Evolutionary conservation across 2,888 invertebrate genomes (phyloP), one percentile per base, ranked within the genome.

Genomic region (Erpobdella octoculata): DNA sequence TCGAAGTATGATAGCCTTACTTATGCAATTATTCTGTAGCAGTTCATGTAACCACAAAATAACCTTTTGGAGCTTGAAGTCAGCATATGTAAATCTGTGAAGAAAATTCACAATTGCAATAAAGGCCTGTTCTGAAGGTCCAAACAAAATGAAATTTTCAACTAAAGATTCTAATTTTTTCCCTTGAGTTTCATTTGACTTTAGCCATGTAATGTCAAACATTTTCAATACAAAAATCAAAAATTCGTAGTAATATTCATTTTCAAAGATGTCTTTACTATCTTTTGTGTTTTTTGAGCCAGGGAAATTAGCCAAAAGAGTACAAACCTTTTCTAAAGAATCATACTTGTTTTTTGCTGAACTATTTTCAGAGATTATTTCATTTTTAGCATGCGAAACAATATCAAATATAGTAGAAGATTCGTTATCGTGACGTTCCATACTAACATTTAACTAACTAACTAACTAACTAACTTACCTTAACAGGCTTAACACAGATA

Each of bases 311-410:
- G n/a, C n/a, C 53, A 53, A 53, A 53, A 18, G 8, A 25, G 21
- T 28, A 53, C 9, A 53, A 12, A 53, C 2, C 15, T 53, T n/a
- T 25, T 18, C 4, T 5, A 53, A 28, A 18, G 6, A 53, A 8
- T 18, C 15, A 53, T 25, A 53, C 28, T 53, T 28, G 28, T 4
- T 18, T 8, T 21, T 53, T 28, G 28, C 28, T 5, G n/a, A 53
- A 53, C 8, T 53, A 53, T 9, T 15, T 6, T 1, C 28, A 8
- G 53, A 53, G 28, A 28, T 53, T 21, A 53, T 53, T 53, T 53
- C 53, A 53, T 53, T 53, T 28, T 28, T 53, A n/a, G 53, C 53
- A 53, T 53, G n/a, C n/a, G n/a, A n/a, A n/a, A n/a, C n/a, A n/a
- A n/a, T n/a, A n/a, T n/a, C n/a, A n/a, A n/a, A n/a, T n/a, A n/a